Evolutionary conservation across 1,140 invertebrate genomes (phyloP).

Genomic region (Lamellibrachia luymesi): DNA sequence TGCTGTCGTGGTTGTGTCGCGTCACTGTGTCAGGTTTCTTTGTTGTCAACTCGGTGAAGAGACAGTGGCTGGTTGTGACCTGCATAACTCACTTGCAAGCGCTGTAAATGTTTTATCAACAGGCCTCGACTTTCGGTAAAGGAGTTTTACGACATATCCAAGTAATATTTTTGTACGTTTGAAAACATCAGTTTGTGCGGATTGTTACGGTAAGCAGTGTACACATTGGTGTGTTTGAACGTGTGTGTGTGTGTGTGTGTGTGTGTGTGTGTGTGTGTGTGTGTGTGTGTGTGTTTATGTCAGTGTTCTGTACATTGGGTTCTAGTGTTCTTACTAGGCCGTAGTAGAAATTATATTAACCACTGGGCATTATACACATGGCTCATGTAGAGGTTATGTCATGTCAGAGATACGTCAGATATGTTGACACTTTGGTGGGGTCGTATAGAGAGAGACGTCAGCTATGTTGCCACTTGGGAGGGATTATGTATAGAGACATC

Average conservation of each 20-base stretch:
- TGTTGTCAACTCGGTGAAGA: background rate
- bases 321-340: background rate
- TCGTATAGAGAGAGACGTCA: background rate
- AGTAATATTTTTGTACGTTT: conserved; percentile 2
- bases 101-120: background rate
- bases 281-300: background rate
- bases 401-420: background rate
- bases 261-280: background rate
- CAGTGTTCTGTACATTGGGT: background rate
- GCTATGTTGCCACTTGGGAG: background rate
- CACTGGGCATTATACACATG: background rate
- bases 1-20: background rate
- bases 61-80: background rate
- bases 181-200: background rate
- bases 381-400: background rate
- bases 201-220: background rate
- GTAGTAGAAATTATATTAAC: background rate
- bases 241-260: background rate
- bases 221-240: background rate
- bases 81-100: background rate
- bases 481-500: background rate
- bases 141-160: background rate
- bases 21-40: background rate
- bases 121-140: background rate
- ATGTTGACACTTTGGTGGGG: background rate